These are phyloP conservation scores for Atrichornis clamosus DNA, from an alignment of 2,113 vertebrate species.

Conservation along the genomic window DNA sequence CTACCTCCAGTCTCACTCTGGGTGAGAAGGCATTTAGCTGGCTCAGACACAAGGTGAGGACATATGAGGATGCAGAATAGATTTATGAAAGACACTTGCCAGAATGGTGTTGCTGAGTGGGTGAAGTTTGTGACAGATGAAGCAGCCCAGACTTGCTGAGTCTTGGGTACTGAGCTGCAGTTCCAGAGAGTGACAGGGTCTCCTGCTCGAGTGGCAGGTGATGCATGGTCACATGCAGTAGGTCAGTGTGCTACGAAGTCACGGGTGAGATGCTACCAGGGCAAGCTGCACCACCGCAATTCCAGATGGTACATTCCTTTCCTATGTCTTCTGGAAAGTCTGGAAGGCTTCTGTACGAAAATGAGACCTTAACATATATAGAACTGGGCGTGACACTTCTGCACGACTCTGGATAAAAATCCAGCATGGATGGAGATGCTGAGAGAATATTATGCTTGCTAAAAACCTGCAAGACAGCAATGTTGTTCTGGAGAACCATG, in stretches of 20 bases:
- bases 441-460: neutral
- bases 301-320: neutral
- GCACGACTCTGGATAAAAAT: neutral
- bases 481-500: neutral
- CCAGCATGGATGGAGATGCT: neutral
- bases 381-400: neutral
- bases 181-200: neutral
- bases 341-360: neutral
- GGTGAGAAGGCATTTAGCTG: neutral
- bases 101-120: neutral
- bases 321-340: neutral
- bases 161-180: neutral
- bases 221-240: neutral
- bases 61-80: neutral
- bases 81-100: neutral
- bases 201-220: neutral
- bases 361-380: neutral
- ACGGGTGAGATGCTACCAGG: neutral
- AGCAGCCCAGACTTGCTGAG: neutral
- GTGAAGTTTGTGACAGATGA: conserved; percentile 7
- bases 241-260: neutral
- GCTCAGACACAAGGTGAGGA: neutral
- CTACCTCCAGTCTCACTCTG: neutral
- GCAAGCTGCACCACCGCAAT: neutral
- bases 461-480: neutral